These are phyloP conservation scores for Berghia stephanieae DNA, from an alignment of 1,140 invertebrate genomes.

Conservation along the genomic window DNA sequence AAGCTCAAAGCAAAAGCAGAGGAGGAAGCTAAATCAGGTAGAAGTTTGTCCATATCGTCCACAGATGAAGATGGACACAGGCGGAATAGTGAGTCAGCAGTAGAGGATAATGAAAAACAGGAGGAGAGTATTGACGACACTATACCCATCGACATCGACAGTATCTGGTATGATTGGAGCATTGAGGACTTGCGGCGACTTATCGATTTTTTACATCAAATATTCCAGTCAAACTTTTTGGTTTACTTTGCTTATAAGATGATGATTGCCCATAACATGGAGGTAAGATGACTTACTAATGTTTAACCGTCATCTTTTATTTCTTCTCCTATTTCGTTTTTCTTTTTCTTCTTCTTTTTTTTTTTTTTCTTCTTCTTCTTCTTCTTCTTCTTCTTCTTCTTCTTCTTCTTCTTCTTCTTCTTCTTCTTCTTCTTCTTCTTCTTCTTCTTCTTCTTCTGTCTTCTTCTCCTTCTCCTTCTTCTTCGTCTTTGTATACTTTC, in stretches of 20 bases:
- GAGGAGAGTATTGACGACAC: slow-evolving; percentile 35
- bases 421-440: no score
- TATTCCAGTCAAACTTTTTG: slow-evolving; percentile 88
- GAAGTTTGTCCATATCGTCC: slow-evolving; percentile 1
- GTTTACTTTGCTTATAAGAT: slow-evolving; percentile 89
- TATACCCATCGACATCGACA: slow-evolving; percentile 28
- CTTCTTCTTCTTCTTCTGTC: no score
- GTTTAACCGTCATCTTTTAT: neutral
- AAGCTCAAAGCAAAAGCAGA: slow-evolving; percentile 45
- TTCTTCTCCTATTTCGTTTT: neutral
- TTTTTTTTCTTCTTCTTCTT: no score
- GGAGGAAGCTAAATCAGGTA: slow-evolving; percentile 16
- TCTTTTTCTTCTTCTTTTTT: no score
- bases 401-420: no score
- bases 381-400: no score
- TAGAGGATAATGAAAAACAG: slow-evolving; percentile 29
- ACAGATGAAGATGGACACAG: slow-evolving; percentile 22
- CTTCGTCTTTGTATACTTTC: no score
- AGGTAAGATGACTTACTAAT: slow-evolving; percentile 16
- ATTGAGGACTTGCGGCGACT: slow-evolving; percentile 81
- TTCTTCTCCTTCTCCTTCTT: no score
- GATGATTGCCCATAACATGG: slow-evolving; percentile 31
- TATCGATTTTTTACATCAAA: slow-evolving; percentile 81
- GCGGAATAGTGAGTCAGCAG: slow-evolving; percentile 28
- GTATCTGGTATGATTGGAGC: slow-evolving; percentile 70